Conservation (phyloP, 2,888 invertebrate species). For the Onchidella celtica region DNA sequence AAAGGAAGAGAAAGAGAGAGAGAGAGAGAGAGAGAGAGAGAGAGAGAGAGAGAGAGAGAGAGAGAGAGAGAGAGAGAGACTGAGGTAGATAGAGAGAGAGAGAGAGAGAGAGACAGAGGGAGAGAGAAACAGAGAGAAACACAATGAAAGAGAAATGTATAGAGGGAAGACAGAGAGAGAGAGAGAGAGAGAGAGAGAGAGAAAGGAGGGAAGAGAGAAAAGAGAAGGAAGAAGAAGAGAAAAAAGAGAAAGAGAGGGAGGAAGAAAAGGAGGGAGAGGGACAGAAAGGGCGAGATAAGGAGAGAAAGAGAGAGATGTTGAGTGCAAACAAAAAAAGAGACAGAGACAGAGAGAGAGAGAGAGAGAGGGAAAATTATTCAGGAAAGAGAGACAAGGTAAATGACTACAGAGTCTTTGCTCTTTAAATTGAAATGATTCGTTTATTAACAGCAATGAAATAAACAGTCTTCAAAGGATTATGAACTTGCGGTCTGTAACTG, state of each 20-base stretch:
- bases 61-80: conserved; percentile 16
- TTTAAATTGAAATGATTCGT: too few relatives aligned
- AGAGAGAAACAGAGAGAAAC: neutral
- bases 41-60: conserved; percentile 17
- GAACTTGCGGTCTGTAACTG: too few relatives aligned
- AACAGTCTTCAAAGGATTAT: too few relatives aligned
- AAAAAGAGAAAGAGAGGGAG: neutral
- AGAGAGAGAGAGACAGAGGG: neutral
- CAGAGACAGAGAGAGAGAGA: neutral
- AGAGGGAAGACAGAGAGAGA: neutral
- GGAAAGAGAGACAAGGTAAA: too few relatives aligned
- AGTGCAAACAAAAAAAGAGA: conserved; percentile 7
- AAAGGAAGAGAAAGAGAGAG: neutral
- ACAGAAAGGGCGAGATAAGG: neutral
- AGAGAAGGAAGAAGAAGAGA: neutral
- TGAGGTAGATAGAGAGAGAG: conserved; percentile 1
- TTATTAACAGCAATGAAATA: too few relatives aligned
- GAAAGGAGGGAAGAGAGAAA: neutral
- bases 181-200: conserved; percentile 17
- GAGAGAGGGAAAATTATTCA: conserved; percentile 2
- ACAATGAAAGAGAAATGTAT: neutral
- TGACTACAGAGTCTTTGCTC: too few relatives aligned
- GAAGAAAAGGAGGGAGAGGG: neutral
- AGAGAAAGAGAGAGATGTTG: neutral
- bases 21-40: conserved; percentile 6